These are phyloP conservation scores for Prionailurus bengalensis DNA, from an alignment of 2,113 vertebrate species.

Conservation along the genomic window DNA sequence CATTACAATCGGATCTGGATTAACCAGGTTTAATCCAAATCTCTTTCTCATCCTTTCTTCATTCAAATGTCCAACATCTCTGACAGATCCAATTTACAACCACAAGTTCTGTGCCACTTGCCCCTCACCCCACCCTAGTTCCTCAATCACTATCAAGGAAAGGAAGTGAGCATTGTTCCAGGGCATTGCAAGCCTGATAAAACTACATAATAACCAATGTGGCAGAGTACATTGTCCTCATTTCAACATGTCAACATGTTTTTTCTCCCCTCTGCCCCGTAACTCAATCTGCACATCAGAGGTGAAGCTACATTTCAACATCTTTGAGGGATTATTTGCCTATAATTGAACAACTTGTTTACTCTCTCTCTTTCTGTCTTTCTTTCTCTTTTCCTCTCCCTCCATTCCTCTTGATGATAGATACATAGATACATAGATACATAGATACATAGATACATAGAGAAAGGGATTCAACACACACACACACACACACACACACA, in stretches of 20 bases:
- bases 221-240: not conserved
- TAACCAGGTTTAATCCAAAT: not conserved
- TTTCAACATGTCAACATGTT: not conserved
- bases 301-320: not conserved
- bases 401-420: not conserved
- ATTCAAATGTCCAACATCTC: not conserved
- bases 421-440: too few species aligned
- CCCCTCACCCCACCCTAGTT: fast-evolving
- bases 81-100: not conserved
- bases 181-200: not conserved
- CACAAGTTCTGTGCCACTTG: not conserved
- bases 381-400: not conserved
- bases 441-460: not conserved
- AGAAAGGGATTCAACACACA: not conserved
- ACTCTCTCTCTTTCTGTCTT: not conserved
- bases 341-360: not conserved
- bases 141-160: not conserved
- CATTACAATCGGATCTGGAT: not conserved
- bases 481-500: not conserved
- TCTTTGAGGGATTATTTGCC: not conserved
- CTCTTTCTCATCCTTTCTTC: not conserved
- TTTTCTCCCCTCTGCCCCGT: not conserved
- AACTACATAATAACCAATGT: not conserved
- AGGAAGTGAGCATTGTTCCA: not conserved
- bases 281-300: not conserved